These are phyloP conservation scores for Oreohelix idahoensis DNA, from an alignment of 1,140 invertebrate species.

Conservation along the genomic window DNA sequence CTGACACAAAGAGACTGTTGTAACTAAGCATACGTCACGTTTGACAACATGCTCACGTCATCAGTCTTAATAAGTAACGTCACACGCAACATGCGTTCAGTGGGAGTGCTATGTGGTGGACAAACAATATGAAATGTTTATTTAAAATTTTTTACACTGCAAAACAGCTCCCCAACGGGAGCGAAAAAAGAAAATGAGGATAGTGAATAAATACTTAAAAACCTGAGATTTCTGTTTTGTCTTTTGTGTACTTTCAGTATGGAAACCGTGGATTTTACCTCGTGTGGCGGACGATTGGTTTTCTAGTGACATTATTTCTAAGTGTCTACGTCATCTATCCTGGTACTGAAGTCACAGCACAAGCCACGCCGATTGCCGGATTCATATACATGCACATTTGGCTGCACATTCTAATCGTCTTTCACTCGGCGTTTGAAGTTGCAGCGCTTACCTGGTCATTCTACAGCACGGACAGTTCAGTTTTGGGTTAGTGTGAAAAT, in stretches of 20 bases:
- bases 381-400: slow-evolving; percentile 10
- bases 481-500: neutral
- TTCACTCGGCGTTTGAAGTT: neutral
- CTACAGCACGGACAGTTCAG: neutral
- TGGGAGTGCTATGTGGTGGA: no score
- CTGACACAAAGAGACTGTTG: no score
- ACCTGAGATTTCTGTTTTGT: no score
- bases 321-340: neutral
- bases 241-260: neutral
- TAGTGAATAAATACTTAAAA: no score
- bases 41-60: no score
- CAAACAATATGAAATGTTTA: no score
- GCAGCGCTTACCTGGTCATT: neutral
- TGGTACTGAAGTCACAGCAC: neutral
- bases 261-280: neutral
- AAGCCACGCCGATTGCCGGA: neutral
- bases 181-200: no score
- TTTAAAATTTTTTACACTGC: no score
- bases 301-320: neutral
- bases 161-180: no score
- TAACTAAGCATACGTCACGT: no score
- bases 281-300: neutral
- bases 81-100: no score
- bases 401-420: neutral
- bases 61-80: no score